These are phyloP conservation scores for Progne subis DNA, from an alignment of 2,113 vertebrate genomes.

Conservation along the genomic window DNA sequence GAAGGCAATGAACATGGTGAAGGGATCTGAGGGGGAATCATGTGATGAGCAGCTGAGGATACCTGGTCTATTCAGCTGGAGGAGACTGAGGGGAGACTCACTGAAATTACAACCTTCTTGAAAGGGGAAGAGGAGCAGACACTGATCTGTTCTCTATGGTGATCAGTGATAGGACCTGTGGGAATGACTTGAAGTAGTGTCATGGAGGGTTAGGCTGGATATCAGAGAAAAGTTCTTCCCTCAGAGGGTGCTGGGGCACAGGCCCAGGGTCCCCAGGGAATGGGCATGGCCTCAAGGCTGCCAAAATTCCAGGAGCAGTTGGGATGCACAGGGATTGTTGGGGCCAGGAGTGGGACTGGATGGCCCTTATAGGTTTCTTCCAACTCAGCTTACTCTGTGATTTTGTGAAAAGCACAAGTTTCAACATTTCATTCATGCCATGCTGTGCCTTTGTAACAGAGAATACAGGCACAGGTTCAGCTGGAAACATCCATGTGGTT, in stretches of 20 bases:
- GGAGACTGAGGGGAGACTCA: not conserved
- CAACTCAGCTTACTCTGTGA: not conserved
- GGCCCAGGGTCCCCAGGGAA: not conserved
- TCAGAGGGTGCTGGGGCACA: not conserved
- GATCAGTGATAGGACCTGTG: not conserved
- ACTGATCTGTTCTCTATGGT: not conserved
- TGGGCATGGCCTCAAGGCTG: not conserved
- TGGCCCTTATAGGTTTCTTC: not conserved
- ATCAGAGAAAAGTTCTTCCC: not conserved
- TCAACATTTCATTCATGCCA: not conserved
- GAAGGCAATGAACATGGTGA: not conserved
- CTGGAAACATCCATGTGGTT: not conserved
- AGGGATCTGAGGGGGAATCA: not conserved
- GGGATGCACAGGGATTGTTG: not conserved
- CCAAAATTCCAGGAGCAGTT: not conserved
- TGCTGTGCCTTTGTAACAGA: not conserved
- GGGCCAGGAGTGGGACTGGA: not conserved
- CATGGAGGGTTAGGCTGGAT: not conserved
- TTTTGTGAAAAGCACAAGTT: not conserved
- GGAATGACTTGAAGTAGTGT: not conserved
- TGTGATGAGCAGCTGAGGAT: not conserved
- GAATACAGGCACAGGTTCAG: rapidly evolving
- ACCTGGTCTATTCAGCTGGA: not conserved
- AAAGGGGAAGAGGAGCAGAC: not conserved
- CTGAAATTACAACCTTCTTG: not conserved